Evolutionary conservation across 2,797 vertebrate species (phyloP).

Genomic region (Myiothlypis coronata): DNA sequence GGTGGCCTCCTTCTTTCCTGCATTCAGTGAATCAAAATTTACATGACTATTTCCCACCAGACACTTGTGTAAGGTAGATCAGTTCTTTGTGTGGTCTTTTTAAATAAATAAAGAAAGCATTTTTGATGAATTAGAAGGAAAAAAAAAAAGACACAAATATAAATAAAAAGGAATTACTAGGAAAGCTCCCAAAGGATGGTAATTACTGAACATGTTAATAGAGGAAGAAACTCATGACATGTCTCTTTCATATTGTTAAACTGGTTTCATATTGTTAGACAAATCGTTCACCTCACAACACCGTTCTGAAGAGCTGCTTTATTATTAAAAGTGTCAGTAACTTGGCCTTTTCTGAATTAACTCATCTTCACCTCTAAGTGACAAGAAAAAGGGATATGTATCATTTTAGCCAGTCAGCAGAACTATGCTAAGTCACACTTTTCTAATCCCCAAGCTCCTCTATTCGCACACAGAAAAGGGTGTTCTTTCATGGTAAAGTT

Average conservation of each 20-base stretch:
- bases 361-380: slow-evolving; percentile 53
- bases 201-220: neutral
- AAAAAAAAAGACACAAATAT: neutral
- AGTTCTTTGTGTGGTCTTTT: slow-evolving; percentile 54
- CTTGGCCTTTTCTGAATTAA: slow-evolving; percentile 45
- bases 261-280: slow-evolving; percentile 1
- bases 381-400: slow-evolving; percentile 32
- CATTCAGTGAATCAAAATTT: slow-evolving; percentile 55
- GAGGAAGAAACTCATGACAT: neutral
- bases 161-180: slow-evolving; percentile 17
- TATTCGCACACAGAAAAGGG: neutral
- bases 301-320: slow-evolving; percentile 56
- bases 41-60: slow-evolving; percentile 11
- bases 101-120: neutral
- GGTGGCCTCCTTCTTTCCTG: slow-evolving; percentile 47
- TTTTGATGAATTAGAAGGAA: neutral
- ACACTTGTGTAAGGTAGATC: neutral
- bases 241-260: neutral
- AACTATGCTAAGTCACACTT: neutral
- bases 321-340: slow-evolving; percentile 59
- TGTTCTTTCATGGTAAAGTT: neutral
- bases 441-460: neutral
- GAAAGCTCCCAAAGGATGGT: slow-evolving; percentile 32
- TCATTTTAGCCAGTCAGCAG: slow-evolving; percentile 48
- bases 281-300: neutral